phyloP scores from a whole-genome alignment of 2,797 vertebrate species.

The Phyllotis vaccarum region DNA sequence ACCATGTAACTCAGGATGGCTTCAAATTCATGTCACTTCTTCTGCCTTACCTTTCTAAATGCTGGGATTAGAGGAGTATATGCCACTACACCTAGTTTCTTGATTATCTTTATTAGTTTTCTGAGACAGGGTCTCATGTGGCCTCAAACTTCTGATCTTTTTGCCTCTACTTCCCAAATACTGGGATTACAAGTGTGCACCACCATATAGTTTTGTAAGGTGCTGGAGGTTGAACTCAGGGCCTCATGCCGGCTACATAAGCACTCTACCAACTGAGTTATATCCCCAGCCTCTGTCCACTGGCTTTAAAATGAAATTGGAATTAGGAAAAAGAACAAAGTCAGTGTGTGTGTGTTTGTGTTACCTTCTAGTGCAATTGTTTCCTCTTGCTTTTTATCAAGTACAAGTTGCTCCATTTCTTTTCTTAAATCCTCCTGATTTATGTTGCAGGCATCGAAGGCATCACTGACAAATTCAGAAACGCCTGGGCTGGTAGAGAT shows the following conservation, averaged over 20 bases:
- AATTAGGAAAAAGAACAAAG: not conserved
- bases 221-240: not conserved
- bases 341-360: not conserved
- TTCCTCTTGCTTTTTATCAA: constrained; percentile 94
- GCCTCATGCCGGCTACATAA: not conserved
- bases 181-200: not conserved
- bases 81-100: not conserved
- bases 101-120: not conserved
- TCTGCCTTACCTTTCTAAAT: not conserved
- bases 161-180: not conserved
- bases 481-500: constrained; percentile 97
- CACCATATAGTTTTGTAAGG: not conserved
- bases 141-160: not conserved
- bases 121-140: not conserved
- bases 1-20: not conserved
- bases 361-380: constrained; percentile 90
- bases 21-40: not conserved
- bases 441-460: constrained; percentile 94
- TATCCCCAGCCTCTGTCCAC: not conserved
- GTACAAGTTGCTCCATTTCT: constrained; percentile 98
- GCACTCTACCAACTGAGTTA: not conserved
- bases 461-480: constrained; percentile 98
- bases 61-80: not conserved
- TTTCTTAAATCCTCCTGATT: constrained; percentile 97
- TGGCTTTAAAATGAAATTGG: not conserved